phyloP scores from a whole-genome alignment of 2,113 vertebrate genomes.

The Grallaria varia region DNA sequence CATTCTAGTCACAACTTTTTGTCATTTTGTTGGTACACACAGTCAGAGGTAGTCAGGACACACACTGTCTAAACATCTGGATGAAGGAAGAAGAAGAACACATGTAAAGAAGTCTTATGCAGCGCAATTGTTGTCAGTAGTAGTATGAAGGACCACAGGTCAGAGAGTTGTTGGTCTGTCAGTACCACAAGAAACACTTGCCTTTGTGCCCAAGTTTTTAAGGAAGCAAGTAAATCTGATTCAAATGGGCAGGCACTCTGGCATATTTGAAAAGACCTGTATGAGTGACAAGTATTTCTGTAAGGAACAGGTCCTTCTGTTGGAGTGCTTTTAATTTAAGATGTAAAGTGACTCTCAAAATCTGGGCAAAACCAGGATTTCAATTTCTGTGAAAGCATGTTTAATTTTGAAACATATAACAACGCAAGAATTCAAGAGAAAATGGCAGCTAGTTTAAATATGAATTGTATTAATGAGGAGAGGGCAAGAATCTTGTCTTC shows the following conservation, averaged over 20 bases:
- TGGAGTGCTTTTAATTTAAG: neutral
- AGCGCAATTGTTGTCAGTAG: neutral
- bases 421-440: conserved; percentile 10
- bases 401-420: conserved; percentile 24
- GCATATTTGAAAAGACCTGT: neutral
- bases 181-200: neutral
- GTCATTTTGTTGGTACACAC: neutral
- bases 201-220: neutral
- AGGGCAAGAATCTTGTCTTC: conserved; percentile 36
- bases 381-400: conserved; percentile 8
- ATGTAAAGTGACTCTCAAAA: neutral
- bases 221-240: neutral
- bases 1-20: neutral
- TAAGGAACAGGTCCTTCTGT: neutral
- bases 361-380: neutral
- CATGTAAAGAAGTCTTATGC: neutral
- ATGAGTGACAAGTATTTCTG: neutral
- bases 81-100: neutral
- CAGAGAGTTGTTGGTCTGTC: neutral
- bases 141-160: neutral
- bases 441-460: conserved; percentile 59
- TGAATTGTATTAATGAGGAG: conserved; percentile 56
- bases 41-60: neutral
- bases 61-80: neutral
- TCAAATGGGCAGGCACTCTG: neutral